A percentile compares a stretch with the other conserved stretches of the same genome.
These are phyloP conservation scores for Strix aluco DNA, from an alignment of 2,113 vertebrate species.

Conservation along the genomic window DNA sequence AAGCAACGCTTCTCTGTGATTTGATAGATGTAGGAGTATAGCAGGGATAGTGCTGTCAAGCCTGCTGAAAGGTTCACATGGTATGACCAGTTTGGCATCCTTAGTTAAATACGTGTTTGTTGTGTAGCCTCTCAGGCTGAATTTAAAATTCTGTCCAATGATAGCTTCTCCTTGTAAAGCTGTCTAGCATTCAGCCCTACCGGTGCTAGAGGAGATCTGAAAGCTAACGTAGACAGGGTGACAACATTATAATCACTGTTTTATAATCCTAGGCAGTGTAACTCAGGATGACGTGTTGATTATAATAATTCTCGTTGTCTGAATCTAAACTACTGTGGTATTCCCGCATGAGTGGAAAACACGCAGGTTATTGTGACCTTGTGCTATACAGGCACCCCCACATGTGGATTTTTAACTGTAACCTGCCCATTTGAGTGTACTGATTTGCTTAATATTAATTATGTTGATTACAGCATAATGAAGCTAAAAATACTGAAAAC, in stretches of 20 bases:
- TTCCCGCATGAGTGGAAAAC: neutral
- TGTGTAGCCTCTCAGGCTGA: neutral
- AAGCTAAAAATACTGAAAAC: neutral
- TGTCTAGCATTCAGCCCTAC: neutral
- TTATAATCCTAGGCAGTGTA: neutral
- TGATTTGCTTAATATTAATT: neutral
- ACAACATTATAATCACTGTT: neutral
- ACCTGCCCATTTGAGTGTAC: neutral
- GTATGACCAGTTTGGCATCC: slow-evolving; percentile 18
- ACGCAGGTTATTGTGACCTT: neutral
- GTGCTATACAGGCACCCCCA: neutral
- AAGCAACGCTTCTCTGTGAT: neutral
- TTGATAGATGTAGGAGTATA: neutral
- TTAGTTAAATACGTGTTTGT: neutral
- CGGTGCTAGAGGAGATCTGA: neutral
- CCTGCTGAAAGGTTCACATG: neutral
- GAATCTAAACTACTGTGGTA: neutral
- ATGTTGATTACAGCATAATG: neutral
- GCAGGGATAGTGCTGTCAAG: neutral
- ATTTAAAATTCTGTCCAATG: neutral
- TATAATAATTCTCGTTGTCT: slow-evolving; percentile 17
- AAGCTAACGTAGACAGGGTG: neutral
- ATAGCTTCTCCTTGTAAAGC: neutral
- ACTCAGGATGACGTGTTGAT: neutral
- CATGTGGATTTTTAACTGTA: neutral